These are phyloP conservation scores for Osmerus eperlanus DNA, from an alignment of 2,113 vertebrate species.

Conservation along the genomic window DNA sequence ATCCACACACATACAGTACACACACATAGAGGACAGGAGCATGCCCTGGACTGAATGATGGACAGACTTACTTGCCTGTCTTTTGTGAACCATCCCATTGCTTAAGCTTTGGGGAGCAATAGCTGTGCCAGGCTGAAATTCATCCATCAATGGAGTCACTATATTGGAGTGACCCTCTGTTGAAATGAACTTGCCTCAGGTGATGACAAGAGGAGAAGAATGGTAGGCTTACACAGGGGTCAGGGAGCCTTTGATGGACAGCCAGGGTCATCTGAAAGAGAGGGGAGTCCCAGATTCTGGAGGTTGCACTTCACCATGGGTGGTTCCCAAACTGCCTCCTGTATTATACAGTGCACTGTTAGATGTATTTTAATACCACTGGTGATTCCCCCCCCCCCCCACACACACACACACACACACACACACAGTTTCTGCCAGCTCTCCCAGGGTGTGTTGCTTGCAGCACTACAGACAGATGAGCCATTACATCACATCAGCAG, in stretches of 20 bases:
- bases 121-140: not conserved
- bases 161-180: too few species aligned
- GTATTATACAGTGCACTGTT: too few species aligned
- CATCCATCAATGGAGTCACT: not conserved
- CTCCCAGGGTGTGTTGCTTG: constrained; percentile 27
- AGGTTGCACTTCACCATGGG: too few species aligned
- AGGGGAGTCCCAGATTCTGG: too few species aligned
- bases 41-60: not conserved
- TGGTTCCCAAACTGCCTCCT: too few species aligned
- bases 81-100: not conserved
- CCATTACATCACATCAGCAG: constrained; percentile 44
- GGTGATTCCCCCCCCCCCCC: constrained; percentile 5
- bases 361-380: too few species aligned
- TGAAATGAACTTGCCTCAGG: not conserved
- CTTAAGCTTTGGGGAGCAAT: not conserved
- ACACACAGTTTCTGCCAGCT: constrained; percentile 7
- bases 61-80: too few species aligned
- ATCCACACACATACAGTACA: constrained; percentile 11
- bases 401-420: constrained; percentile 2
- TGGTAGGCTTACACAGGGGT: too few species aligned
- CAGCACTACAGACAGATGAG: constrained; percentile 23
- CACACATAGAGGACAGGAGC: not conserved
- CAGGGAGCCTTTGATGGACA: too few species aligned
- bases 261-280: too few species aligned
- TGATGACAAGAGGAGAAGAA: too few species aligned